Evolutionary conservation across 2,113 vertebrate species (phyloP), one percentile per base, ranked within the genome.

Genomic region (Prunella himalayana): DNA sequence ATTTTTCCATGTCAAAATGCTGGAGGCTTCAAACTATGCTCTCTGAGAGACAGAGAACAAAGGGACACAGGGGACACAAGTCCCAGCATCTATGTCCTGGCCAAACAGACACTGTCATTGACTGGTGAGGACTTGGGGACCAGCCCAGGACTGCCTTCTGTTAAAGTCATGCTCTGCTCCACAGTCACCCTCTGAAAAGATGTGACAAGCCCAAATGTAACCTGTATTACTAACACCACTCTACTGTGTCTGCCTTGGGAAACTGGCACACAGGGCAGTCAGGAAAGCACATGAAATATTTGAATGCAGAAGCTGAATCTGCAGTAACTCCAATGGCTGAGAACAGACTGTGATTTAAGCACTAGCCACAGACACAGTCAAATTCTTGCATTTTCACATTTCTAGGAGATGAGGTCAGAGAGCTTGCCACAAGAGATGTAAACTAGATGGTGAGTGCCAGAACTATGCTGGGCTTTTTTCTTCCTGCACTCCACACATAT

Each of bases 351-450:
- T 39, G 72, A 95, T 82, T 82, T 79, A 84, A 88, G 30, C 23
- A 39, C 20, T 13, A 56, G 50, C 79, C 90, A 81, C 90, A 77
- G 77, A 75, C 56, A 90, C 5, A 7, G 59, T 77, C 47, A 70
- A 91, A 88, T 84, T 92, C 82, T 42, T 85, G 79, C 64, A 60
- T 83, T 81, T 86, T 64, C 60, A 82, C 68, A 88, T 73, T 96
- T 96, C 91, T 75, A 90, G 88, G 79, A 93, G 82, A 94, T 90
- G 90, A 94, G 49, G 90, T 88, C 85, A 79, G 95, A 91, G 85
- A 96, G 56, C 85, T 95, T 28, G 73, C 76, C 92, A 77, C 76
- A 93, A 90, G 85, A 86, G 68, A 96, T 42, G 60, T 86, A 86
- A 95, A 92, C 60, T 14, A 63, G 69, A 70, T 37, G 22, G 33